A percentile compares a stretch with the other conserved stretches of the same genome.
Conservation (phyloP, 2,888 invertebrate species). For the Pilophorus perplexus region DNA sequence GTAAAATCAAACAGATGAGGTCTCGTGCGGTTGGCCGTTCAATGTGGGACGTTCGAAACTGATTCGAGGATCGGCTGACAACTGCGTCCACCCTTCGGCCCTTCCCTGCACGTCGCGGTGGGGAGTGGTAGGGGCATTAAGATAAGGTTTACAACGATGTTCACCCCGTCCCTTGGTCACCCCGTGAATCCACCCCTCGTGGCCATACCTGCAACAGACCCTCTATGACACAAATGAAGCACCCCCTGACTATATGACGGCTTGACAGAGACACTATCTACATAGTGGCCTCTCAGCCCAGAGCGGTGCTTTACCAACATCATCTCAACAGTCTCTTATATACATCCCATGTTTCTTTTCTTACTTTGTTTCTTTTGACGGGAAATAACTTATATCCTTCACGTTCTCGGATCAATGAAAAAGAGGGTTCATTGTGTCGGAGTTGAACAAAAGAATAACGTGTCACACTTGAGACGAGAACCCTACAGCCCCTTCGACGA, state of each 20-base stretch:
- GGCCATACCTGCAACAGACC: not conserved
- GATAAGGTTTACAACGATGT: slow-evolving; percentile 22
- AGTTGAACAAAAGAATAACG: slow-evolving; percentile 17
- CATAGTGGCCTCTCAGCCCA: not conserved
- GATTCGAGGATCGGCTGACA: not conserved
- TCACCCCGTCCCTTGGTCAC: not conserved
- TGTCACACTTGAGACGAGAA: slow-evolving; percentile 5
- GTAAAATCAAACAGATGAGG: too few relatives aligned
- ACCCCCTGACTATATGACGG: slow-evolving; percentile 19
- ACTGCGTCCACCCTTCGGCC: not conserved
- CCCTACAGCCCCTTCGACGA: not conserved
- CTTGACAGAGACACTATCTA: slow-evolving; percentile 13
- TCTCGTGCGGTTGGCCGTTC: too few relatives aligned
- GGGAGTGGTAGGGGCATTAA: too few relatives aligned
- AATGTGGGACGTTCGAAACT: too few relatives aligned
- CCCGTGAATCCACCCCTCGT: not conserved
- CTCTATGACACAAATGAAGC: slow-evolving; percentile 9
- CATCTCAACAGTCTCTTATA: slow-evolving; percentile 2
- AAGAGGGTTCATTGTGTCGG: too few relatives aligned
- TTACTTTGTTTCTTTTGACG: too few relatives aligned
- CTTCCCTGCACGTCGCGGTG: too few relatives aligned
- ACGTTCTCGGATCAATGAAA: too few relatives aligned
- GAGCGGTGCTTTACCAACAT: slow-evolving; percentile 9
- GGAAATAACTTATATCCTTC: too few relatives aligned
- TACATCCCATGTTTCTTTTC: too few relatives aligned